Conservation (phyloP, 2,113 vertebrate genomes). For the Poeciliopsis turrubarensis region DNA sequence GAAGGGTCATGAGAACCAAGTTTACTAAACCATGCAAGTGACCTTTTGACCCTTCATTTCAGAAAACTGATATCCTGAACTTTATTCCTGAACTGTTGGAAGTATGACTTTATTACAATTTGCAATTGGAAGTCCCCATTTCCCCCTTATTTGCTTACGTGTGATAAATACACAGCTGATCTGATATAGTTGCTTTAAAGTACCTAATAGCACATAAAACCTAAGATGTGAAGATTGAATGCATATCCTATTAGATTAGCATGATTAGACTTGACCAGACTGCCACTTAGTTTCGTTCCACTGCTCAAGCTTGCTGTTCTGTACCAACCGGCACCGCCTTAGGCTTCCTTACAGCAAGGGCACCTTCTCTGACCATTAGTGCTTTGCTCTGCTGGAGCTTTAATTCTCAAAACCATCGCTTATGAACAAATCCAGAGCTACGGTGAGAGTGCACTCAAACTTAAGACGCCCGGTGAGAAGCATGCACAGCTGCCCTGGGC, state of each 20-base stretch:
- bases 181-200: not conserved
- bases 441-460: constrained; percentile 20
- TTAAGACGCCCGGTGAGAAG: constrained; percentile 43
- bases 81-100: not conserved
- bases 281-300: constrained; percentile 18
- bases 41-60: constrained; percentile 36
- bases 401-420: constrained; percentile 46
- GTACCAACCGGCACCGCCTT: constrained; percentile 40
- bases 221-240: not conserved
- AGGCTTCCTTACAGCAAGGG: constrained; percentile 55
- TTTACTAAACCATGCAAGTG: constrained; percentile 40
- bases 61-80: not conserved
- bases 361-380: constrained; percentile 54
- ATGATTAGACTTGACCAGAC: constrained; percentile 30
- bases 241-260: not conserved
- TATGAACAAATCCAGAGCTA: constrained; percentile 37
- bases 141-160: not conserved
- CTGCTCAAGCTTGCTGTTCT: constrained; percentile 31
- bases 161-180: not conserved
- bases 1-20: constrained; percentile 43
- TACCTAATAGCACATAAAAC: not conserved
- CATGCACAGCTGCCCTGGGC: constrained; percentile 60
- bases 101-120: not conserved
- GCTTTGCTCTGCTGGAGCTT: constrained; percentile 43
- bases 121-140: no score